Base-by-base conservation (phyloP, 2,888 invertebrate genomes). In the Eupithecia exiguata region DNA sequence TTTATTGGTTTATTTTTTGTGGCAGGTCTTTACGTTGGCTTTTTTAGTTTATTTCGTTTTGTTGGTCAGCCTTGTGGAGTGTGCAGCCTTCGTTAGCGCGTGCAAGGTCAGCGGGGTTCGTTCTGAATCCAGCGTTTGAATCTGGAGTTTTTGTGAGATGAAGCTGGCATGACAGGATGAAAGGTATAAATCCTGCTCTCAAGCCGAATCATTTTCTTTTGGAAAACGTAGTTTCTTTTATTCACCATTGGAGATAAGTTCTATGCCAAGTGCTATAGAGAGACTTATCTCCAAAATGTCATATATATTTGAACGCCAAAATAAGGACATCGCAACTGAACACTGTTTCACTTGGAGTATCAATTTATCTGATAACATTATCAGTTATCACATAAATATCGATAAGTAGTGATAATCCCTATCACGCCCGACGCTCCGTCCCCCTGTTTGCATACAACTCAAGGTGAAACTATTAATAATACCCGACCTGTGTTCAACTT, bases 41-140 rank as follows among this genome's bases (percentile, higher is more conserved):
- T 89, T 85, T 61, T 30, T 62, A 35, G 66, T 66, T 66, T 90
- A 85, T 88, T 89, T 88, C 86, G 87, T 92, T 90, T 92, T 91
- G 87, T 89, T 85, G 81, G 81, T 83, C 86, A 87, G 86, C 89
- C 90, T 46, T 90, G 88, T 91, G 87, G 82, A 89, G 89, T 83
- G 86, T 85, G 87, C 88, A 92, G 92, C 92, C 93, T 93, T 93
- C 93, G 92, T 92, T 92, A 91, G 90, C 89, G 87, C 84, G 87
- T 84, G 88, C 93, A 93, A 93, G 93, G 93, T 92, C 92, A 92
- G 81, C 81, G 80, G 82, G 82, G 84, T 86, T 86, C 86, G 88
- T 86, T 86, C 84, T 86, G 83, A 81, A 82, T 83, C 76, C 73
- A 81, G 75, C 78, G 67, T 66, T 80, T 79, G 74, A 73, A 63